Evolutionary conservation across 2,797 vertebrate species (phyloP), one percentile per base, ranked within the genome.

Genomic region (Taenioides sp.): DNA sequence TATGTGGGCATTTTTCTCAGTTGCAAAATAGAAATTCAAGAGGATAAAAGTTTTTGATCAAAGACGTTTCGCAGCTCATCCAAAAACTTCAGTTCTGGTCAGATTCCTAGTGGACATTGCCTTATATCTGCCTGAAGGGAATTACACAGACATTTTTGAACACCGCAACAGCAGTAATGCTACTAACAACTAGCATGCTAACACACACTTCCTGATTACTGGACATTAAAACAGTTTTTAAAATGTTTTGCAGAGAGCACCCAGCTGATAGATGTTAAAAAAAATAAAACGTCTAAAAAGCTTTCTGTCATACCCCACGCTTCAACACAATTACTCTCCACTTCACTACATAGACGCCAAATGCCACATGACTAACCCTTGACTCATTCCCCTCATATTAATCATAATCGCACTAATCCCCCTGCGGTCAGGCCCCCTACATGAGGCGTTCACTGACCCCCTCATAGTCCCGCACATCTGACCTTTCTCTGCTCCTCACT

Each of bases 361-460:
- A 64, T 43, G 37, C 34, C 62, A 43, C 62, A 64, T 62, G 60
- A 62, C 27, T 37, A 5, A 20, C 60, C 7, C 18, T 31, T 62
- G 28, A 62, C 55, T 62, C 7, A n/a, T 43, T 25, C 25, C 2
- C 14, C 63, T 49, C 43, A 9, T 4, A 58, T 58, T 43, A 65
- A 43, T 65, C 63, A 65, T 49, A 27, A 47, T 27, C 22, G 23
- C 40, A 27, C n/a, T 49, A 47, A 65, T 65, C 43, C 43, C 16
- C 61, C 43, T 7, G 43, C 23, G 23, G 63, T 27, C 22, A 27
- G 16, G 40, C 37, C 47, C 77, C 40, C 74, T 76, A 70, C 40
- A 77, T 68, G 67, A 79, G 71, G 22, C 67, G 73, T 78, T 80
- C 74, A 68, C 70, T 70, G 72, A 85, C 69, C 72, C 74, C 80